Evolutionary conservation across 2,797 vertebrate species (phyloP), one percentile per base, ranked within the genome.

Genomic region (Leuciscus waleckii): DNA sequence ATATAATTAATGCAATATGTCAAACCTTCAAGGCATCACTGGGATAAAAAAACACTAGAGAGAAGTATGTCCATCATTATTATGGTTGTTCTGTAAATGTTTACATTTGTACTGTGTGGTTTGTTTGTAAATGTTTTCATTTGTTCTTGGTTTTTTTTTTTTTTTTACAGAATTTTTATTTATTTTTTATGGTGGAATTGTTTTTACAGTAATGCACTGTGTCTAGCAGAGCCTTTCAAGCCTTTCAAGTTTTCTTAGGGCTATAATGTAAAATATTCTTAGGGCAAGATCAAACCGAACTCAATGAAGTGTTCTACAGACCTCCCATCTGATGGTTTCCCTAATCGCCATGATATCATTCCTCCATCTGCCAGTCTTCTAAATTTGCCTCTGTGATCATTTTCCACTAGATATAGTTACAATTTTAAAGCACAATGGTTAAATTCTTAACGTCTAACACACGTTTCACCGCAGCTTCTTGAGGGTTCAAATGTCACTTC

Each of bases 281-380:
- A 41, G 35, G 37, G 37, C 37, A 70, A 77, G 23, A 58, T 61
- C 21, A 76, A 77, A 77, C 54, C 23, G 0, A 77, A 39, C 54
- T 77, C 23, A 77, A 43, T 46, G 37, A 26, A 63, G 39, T 46
- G 26, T 65, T 79, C 76, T 17, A 43, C 76, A 63, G 56, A 63
- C 56, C n/a, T 63, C 17, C 26, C 58, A 65, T 79, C 56, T 51
- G 29, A n/a, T 26, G 56, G 13, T 83, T 41, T 65, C 71, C 58
- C 29, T 75, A 8, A 19, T 21, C 21, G 41, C 51, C 16, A 37
- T 73, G 7, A 21, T 32, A 70, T 43, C n/a, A 61, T 70, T 43
- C 39, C 10, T 82, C 16, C n/a, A 46, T 82, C n/a, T 46, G 58
- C 39, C 58, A 65, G 39, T 61, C 26, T 63, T 32, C 39, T 46